Conservation (phyloP, 1,140 invertebrate species). For the Drosophila paulistorum region DNA sequence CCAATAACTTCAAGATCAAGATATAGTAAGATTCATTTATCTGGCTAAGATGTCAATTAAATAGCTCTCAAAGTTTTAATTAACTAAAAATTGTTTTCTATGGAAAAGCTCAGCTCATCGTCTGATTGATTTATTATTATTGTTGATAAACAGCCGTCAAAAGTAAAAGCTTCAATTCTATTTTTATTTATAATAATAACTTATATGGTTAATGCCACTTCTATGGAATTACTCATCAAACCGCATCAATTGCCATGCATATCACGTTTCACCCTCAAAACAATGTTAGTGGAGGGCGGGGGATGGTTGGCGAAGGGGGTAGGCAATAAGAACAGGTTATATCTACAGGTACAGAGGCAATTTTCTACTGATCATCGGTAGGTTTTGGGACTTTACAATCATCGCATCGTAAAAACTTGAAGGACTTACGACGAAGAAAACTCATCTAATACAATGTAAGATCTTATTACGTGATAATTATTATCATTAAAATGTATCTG, state of each 20-base stretch:
- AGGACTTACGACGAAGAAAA: too few relatives aligned
- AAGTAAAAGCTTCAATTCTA: slow-evolving; percentile 36
- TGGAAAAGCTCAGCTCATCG: slow-evolving; percentile 1
- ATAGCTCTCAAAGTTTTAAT: too few relatives aligned
- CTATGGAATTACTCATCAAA: slow-evolving; percentile 64
- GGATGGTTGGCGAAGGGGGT: too few relatives aligned
- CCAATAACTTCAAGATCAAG: too few relatives aligned
- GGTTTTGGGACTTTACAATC: not conserved
- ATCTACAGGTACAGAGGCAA: not conserved
- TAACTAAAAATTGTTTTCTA: not conserved
- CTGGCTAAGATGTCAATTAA: too few relatives aligned
- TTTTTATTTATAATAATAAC: slow-evolving; percentile 25
- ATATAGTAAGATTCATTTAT: too few relatives aligned
- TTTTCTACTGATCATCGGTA: not conserved
- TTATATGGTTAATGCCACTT: slow-evolving; percentile 54
- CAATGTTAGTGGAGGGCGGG: not conserved
- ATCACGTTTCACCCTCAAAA: slow-evolving; percentile 44
- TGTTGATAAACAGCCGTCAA: slow-evolving; percentile 54
- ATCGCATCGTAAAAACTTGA: too few relatives aligned
- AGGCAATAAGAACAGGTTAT: slow-evolving; percentile 1
- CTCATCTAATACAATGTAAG: too few relatives aligned
- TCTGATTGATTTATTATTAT: slow-evolving; percentile 43
- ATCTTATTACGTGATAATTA: too few relatives aligned
- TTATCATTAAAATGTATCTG: too few relatives aligned
- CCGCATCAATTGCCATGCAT: slow-evolving; percentile 65